Base-by-base conservation (phyloP, 2,888 invertebrate genomes). In the Lepidocyrtinus sp. region DNA sequence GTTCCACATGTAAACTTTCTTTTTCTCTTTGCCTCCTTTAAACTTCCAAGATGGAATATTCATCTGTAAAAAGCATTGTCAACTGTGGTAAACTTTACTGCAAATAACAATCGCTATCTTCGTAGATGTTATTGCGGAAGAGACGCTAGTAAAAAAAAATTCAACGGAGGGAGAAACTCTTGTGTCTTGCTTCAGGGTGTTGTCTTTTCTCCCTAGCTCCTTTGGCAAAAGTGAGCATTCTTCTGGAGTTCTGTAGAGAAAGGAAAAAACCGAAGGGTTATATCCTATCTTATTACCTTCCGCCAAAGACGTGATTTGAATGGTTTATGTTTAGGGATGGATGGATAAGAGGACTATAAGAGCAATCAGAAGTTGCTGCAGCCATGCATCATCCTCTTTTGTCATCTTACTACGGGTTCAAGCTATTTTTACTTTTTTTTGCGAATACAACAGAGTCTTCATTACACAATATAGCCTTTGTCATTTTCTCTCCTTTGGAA, bases 291-390 rank as follows among this genome's bases (percentile, higher is more conserved):
- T 85, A 86, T 85, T 85, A 85, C 86, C 86, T 85, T 83, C 85
- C 82, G 83, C 84, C 78, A 83, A 82, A 82, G 83, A 86, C 86
- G 86, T 86, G 86, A 83, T 84, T 84, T 62, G 86, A 86, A 86
- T 86, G 78, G 80, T 83, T 36, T 81, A 85, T 84, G 85, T 22
- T 72, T 72, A 68, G 73, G 77, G n/a, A n/a, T n/a, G n/a, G n/a
- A n/a, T n/a, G 50, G 61, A 59, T 73, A 73, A 26, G 64, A 73
- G 73, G 50, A 7, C 12, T 36, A 36, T 36, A 36, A 78, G 69
- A 78, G 84, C 86, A 86, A 86, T 86, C 85, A 85, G 84, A 83
- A 86, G 84, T 70, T 83, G 83, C 82, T 75, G 77, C 78, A 78
- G 36, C 69, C 70, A 74, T 82, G 71, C 78, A 71, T 78, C 75